A percentile compares a stretch with the other conserved stretches of the same genome.
phyloP scores from a whole-genome alignment of 2,797 vertebrate species.

The Xenopus petersii region DNA sequence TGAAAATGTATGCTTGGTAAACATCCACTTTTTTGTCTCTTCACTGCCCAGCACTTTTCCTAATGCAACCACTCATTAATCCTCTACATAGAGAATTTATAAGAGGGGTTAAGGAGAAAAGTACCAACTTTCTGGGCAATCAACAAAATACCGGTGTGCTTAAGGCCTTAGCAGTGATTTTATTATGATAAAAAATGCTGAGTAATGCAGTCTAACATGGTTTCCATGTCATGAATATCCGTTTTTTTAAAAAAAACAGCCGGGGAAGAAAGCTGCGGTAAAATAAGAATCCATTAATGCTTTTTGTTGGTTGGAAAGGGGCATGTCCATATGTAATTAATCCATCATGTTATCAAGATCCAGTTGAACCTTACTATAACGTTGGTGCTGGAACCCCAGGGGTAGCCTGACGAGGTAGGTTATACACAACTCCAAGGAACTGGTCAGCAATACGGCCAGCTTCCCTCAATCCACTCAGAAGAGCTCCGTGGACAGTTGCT shows the following conservation, averaged over 20 bases:
- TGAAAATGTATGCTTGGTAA: constrained; percentile 27
- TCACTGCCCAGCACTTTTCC: background rate
- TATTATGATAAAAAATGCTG: too few relatives aligned
- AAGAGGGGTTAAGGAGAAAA: background rate
- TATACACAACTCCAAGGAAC: constrained; percentile 97
- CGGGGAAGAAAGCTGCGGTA: too few relatives aligned
- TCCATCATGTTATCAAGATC: background rate
- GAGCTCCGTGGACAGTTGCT: constrained; percentile 90
- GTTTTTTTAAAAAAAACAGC: too few relatives aligned
- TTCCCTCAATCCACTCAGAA: constrained; percentile 92
- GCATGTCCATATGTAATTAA: background rate
- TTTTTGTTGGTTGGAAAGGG: background rate
- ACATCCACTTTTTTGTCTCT: too few relatives aligned
- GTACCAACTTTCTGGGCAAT: too few relatives aligned
- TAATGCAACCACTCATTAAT: background rate
- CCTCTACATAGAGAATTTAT: background rate
- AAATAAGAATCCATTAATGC: constrained; percentile 24
- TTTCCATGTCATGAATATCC: too few relatives aligned
- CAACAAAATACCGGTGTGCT: too few relatives aligned
- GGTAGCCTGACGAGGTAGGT: constrained; percentile 83
- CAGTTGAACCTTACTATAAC: constrained; percentile 59
- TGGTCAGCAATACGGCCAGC: constrained; percentile 96
- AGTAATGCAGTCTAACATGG: too few relatives aligned
- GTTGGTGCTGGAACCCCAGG: constrained; percentile 73
- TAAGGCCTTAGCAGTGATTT: too few relatives aligned